Base-by-base conservation (phyloP, 2,888 invertebrate species). In the Leuctra nigra region DNA sequence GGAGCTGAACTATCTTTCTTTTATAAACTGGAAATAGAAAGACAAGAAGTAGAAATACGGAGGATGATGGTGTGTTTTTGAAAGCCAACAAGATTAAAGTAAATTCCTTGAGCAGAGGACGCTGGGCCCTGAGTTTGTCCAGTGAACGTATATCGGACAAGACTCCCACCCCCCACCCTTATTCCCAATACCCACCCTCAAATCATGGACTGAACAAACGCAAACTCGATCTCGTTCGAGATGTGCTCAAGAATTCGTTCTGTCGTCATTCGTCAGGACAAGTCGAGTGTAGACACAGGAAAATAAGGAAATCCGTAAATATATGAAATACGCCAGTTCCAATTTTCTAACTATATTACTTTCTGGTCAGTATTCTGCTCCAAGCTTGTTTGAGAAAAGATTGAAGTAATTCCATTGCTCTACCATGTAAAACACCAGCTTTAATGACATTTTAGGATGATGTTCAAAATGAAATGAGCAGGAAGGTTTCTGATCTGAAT, bases 71-170 rank as follows among this genome's bases (percentile, higher is more conserved):
- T 53, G 58, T 58, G 58, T 61, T 61, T 61, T 61, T 61, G 58
- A 59, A 61, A 61, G 60, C 54, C 58, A 56, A 59, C 60, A 56
- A 61, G 60, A 61, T 61, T 58, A 61, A 61, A 61, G 60, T 58
- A 57, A 61, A 61, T 59, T 61, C 60, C 55, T 60, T 46, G 48
- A 48, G 41, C 33, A 56, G 56, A 29, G 33, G 46, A 48, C 22
- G 54, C 33, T 25, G 44, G 54, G 50, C 44, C 33, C 41, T 16
- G 54, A 56, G 56, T 52, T 44, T 56, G 54, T 36, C 56, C 56
- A 48, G 47, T 44, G 39, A 46, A 18, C 50, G 35, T 38, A 29
- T 29, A 29, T 6, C 20, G 44, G 48, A 29, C 6, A 33, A n/a
- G 29, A 24, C 14, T 33, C 22, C 46, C 46, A 22, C 46, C 46